Base-by-base conservation (phyloP, 2,888 invertebrate genomes). In the Ctena decussata region DNA sequence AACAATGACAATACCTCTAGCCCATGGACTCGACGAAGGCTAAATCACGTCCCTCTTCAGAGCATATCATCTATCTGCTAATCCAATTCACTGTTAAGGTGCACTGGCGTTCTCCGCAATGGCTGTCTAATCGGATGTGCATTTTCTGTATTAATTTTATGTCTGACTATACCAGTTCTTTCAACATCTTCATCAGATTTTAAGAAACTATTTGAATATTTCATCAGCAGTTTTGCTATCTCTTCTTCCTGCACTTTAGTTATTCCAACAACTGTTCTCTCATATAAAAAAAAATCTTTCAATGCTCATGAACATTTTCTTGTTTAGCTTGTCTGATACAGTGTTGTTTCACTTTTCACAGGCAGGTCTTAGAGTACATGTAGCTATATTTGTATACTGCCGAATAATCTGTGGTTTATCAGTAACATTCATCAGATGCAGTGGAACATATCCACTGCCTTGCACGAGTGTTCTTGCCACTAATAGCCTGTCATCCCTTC, bases 81-180 rank as follows among this genome's bases (percentile, higher is more conserved):
- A 37, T 70, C 70, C 5, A 41, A 24, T n/a, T 80, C 75, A 24
- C 44, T 69, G 84, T 49, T 30, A 46, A n/a, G 84, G 71, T 24
- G 80, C 77, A 24, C 39, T 60, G 85, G 87, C 3, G 81, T 11
- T 44, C 84, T 49, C 1, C 86, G 70, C n/a, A 77, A 39, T 12
- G 86, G 84, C 37, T 85, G 84, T 77, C 82, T 84, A 15, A 89
- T 78, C 30, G 86, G 86, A 8, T 41, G 37, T 0, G 89, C 80
- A 60, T 77, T 30, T 27, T 83, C 85, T n/a, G 89, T 87, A n/a
- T 46, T 49, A 8, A 89, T 86, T 24, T 73, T 75, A 71, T 89
- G 86, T 24, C 71, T 37, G 11, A 86, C 77, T 11, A 83, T 77
- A 0, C 77, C 80, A 15, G 88, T 81, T 41, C 82, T 74, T n/a